Conservation (phyloP, 2,113 vertebrate genomes). For the Anser cygnoides region DNA sequence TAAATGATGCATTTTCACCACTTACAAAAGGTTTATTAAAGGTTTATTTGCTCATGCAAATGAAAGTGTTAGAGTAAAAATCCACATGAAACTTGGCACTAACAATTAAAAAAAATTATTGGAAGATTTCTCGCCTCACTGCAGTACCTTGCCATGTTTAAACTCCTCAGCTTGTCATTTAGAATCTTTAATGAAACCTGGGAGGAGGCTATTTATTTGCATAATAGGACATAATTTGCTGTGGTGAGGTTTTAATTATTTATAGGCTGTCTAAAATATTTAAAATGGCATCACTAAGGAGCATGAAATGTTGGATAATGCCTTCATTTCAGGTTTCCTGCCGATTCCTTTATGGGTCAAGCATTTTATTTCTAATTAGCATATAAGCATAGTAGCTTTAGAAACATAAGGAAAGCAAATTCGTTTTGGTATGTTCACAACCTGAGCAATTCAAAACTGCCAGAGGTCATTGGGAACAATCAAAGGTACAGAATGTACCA, state of each 20-base stretch:
- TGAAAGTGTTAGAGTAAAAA: conserved; percentile 80
- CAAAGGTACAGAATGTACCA: neutral
- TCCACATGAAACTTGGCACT: conserved; percentile 79
- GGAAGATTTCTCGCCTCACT: conserved; percentile 75
- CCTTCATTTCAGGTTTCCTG: conserved; percentile 82
- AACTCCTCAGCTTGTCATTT: conserved; percentile 81
- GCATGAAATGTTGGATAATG: conserved; percentile 82
- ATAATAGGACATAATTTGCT: conserved; percentile 87
- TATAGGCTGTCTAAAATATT: conserved; percentile 83
- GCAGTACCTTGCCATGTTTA: conserved; percentile 74
- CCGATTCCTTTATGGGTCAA: conserved; percentile 79
- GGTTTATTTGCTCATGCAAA: conserved; percentile 84
- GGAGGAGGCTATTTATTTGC: conserved; percentile 87
- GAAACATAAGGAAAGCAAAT: conserved; percentile 77
- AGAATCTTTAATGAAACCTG: conserved; percentile 82
- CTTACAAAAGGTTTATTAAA: conserved; percentile 82
- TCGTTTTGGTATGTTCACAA: conserved; percentile 59
- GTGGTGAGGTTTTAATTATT: conserved; percentile 86
- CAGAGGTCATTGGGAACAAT: conserved; percentile 60
- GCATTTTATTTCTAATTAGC: conserved; percentile 80
- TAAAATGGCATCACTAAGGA: conserved; percentile 83
- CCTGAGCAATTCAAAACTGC: conserved; percentile 48
- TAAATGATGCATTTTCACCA: conserved; percentile 79
- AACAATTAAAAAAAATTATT: conserved; percentile 75
- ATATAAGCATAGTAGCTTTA: conserved; percentile 69